phyloP scores from a whole-genome alignment of 35 echinoderm and acorn worm genomes.

The Chiridota heheva region DNA sequence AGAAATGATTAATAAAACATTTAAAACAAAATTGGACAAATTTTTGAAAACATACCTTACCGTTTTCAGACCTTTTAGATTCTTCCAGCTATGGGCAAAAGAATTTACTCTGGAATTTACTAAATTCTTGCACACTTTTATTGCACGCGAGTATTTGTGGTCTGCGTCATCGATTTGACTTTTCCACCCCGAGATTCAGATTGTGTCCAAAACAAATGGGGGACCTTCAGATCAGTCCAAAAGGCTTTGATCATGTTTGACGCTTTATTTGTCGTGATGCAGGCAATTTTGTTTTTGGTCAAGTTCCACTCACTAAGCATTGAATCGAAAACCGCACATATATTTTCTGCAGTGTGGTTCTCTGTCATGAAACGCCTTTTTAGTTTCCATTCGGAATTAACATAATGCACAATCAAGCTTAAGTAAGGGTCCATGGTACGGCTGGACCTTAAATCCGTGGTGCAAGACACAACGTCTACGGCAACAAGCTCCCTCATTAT shows the following conservation, averaged over 20 bases:
- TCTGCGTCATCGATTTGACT: too few relatives aligned
- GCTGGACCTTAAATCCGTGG: slow-evolving; percentile 40
- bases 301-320: slow-evolving; percentile 7
- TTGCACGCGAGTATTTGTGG: too few relatives aligned
- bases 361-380: slow-evolving; percentile 18
- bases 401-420: slow-evolving; percentile 34
- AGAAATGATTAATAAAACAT: too few relatives aligned
- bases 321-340: not conserved
- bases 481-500: not conserved
- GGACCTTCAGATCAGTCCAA: not conserved
- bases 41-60: too few relatives aligned
- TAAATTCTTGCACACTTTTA: too few relatives aligned
- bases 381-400: slow-evolving; percentile 30
- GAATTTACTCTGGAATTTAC: too few relatives aligned
- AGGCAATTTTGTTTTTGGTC: not conserved
- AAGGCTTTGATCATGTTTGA: slow-evolving; percentile 9
- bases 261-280: slow-evolving; percentile 11
- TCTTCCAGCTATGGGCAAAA: too few relatives aligned
- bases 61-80: too few relatives aligned
- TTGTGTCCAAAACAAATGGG: slow-evolving; percentile 14
- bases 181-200: not conserved
- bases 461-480: not conserved
- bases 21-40: too few relatives aligned
- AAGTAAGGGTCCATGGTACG: slow-evolving; percentile 21
- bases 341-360: slow-evolving; percentile 43